A percentile compares a stretch with the other conserved stretches of the same genome.
These are phyloP conservation scores for Laticauda laticaudata DNA, from an alignment of 2,113 vertebrate genomes.

Conservation along the genomic window DNA sequence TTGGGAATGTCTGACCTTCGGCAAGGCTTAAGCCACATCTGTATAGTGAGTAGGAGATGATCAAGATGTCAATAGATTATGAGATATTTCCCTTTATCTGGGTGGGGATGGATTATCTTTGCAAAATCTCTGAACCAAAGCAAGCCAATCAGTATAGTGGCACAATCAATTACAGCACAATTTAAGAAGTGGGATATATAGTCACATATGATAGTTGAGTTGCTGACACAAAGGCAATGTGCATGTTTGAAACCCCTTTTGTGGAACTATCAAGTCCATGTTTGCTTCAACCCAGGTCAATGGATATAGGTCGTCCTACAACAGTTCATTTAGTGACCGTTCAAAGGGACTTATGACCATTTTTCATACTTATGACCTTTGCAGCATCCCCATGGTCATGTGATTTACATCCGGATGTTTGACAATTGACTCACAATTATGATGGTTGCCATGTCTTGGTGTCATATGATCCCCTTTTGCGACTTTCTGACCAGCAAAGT, in stretches of 20 bases:
- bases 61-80: background rate
- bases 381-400: no score
- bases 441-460: no score
- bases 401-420: no score
- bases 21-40: slow-evolving; percentile 88
- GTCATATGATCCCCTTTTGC: no score
- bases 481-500: no score
- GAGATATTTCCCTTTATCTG: no score
- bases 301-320: background rate
- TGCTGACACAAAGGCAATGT: background rate
- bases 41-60: background rate
- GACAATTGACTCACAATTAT: no score
- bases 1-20: slow-evolving; percentile 75
- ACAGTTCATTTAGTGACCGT: no score
- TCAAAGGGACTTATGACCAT: no score
- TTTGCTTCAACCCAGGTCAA: background rate
- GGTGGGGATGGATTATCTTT: background rate
- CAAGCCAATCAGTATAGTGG: background rate
- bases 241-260: background rate
- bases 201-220: background rate
- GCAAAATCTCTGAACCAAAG: background rate
- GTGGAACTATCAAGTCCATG: no score
- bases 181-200: background rate
- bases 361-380: no score
- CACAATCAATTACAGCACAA: background rate